phyloP scores from a whole-genome alignment of 2,113 vertebrate genomes.

The Junco hyemalis region DNA sequence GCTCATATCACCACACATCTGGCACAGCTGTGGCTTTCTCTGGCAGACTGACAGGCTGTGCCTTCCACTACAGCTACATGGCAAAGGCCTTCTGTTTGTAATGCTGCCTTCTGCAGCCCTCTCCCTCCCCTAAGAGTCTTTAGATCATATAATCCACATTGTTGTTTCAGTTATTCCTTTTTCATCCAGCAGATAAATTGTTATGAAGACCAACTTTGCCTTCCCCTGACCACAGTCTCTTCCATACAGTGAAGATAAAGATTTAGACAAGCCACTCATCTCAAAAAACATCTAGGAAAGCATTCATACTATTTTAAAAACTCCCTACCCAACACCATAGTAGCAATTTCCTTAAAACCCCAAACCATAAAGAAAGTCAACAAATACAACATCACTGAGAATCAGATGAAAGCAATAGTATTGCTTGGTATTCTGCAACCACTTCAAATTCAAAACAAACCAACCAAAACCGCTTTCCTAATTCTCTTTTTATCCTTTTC shows the following conservation, averaged over 20 bases:
- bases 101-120: not conserved
- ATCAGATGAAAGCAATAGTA: not conserved
- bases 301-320: not conserved
- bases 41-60: not conserved
- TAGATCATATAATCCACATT: not conserved
- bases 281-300: constrained; percentile 1
- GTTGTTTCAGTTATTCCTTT: not conserved
- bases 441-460: not conserved
- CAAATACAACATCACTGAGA: not conserved
- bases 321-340: not conserved
- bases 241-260: not conserved
- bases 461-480: not conserved
- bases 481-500: constrained; percentile 4
- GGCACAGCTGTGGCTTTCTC: constrained; percentile 2
- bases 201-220: not conserved
- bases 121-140: not conserved
- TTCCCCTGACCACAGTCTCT: not conserved
- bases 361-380: not conserved
- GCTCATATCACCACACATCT: not conserved
- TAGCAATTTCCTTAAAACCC: not conserved
- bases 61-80: not conserved
- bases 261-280: not conserved
- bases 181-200: not conserved
- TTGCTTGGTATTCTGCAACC: not conserved
- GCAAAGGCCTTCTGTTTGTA: not conserved